phyloP scores from a whole-genome alignment of 2,888 invertebrate genomes.

The Brachyptera putata region DNA sequence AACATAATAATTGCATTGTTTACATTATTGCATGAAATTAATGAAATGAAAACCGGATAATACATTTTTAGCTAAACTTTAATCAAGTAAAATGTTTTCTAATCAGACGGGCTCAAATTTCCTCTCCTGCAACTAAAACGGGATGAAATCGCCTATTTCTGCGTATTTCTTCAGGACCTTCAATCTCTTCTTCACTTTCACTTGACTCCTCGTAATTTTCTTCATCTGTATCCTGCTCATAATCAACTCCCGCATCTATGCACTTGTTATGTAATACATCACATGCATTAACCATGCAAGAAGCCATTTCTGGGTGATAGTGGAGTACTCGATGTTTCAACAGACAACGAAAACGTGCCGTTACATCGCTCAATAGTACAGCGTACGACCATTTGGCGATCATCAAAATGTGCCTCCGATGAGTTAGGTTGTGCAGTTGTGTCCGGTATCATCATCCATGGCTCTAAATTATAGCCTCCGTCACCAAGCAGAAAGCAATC shows the following conservation, averaged over 20 bases:
- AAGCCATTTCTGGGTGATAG: slow-evolving; percentile 1
- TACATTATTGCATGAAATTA: no score
- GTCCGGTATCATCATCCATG: background rate
- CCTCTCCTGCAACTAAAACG: background rate
- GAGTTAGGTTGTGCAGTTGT: background rate
- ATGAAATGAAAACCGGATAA: no score
- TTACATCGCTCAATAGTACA: slow-evolving; percentile 8
- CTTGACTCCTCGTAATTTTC: background rate
- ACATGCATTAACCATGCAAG: background rate
- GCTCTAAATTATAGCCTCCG: background rate
- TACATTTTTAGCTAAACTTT: no score
- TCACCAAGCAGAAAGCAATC: background rate
- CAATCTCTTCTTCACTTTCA: background rate
- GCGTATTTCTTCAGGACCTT: background rate
- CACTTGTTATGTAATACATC: background rate
- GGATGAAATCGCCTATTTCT: background rate
- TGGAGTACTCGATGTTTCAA: slow-evolving; percentile 5
- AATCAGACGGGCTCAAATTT: background rate
- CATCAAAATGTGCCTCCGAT: background rate
- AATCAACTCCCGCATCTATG: background rate
- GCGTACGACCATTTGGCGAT: background rate
- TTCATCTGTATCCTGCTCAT: background rate
- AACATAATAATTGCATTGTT: no score
- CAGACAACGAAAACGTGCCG: background rate
- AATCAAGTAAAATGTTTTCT: background rate